Percentiles rank a stretch among this genome's conserved stretches.
phyloP scores from a whole-genome alignment of 1,140 invertebrate species.

The Drosophila parvula region DNA sequence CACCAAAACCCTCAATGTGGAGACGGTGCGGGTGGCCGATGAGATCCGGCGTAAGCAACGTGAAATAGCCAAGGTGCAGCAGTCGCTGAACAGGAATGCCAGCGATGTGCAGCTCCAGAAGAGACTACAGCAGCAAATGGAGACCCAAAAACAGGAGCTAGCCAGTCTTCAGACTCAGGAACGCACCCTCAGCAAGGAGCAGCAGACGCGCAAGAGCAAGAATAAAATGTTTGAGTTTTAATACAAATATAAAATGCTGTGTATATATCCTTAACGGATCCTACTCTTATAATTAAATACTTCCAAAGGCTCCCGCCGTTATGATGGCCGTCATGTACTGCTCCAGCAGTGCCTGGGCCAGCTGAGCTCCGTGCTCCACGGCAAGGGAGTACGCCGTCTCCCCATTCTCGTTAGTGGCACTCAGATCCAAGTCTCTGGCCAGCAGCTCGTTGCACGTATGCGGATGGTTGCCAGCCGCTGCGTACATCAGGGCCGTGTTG shows the following conservation, averaged over 20 bases:
- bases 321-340: conserved; percentile 79
- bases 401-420: conserved; percentile 90
- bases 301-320: conserved; percentile 55
- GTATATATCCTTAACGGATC: neutral
- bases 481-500: conserved; percentile 95
- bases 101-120: conserved; percentile 86
- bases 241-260: conserved; percentile 39
- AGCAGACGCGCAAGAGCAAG: conserved; percentile 88
- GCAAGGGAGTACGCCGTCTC: conserved; percentile 93
- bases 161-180: conserved; percentile 86
- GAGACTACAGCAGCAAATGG: conserved; percentile 86
- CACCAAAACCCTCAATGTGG: conserved; percentile 89
- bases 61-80: conserved; percentile 88
- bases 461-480: conserved; percentile 93
- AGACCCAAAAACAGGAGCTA: conserved; percentile 87
- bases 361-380: conserved; percentile 83
- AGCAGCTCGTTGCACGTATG: conserved; percentile 93
- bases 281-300: conserved; percentile 33
- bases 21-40: conserved; percentile 90
- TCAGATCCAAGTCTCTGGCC: conserved; percentile 89
- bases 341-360: conserved; percentile 77
- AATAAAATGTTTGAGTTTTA: conserved; percentile 89
- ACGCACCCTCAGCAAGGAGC: conserved; percentile 88
- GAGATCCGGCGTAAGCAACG: conserved; percentile 88
- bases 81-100: conserved; percentile 87